phyloP scores from a whole-genome alignment of 2,888 invertebrate species.

The Ceraclea dissimilis region DNA sequence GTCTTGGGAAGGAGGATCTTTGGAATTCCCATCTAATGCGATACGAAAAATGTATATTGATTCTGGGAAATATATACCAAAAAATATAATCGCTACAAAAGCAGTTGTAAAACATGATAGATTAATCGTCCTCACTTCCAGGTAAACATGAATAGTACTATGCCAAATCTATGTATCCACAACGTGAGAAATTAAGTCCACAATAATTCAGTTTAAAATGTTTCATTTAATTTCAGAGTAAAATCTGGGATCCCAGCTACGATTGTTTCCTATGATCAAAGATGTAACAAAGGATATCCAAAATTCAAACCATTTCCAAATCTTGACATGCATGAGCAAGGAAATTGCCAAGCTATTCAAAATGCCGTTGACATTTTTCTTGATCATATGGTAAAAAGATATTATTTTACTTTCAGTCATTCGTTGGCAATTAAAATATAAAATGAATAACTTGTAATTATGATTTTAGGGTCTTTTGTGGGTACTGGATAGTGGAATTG shows the following conservation, averaged over 20 bases:
- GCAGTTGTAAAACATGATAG: slow-evolving; percentile 49
- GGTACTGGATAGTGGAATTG: slow-evolving; percentile 64
- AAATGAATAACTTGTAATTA: neutral
- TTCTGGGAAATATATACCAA: slow-evolving; percentile 46
- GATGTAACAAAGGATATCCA: slow-evolving; percentile 27
- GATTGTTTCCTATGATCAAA: slow-evolving; percentile 42
- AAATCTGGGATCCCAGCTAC: slow-evolving; percentile 61
- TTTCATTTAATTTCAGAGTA: slow-evolving; percentile 32
- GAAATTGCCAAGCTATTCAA: slow-evolving; percentile 56
- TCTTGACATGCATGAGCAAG: slow-evolving; percentile 56
- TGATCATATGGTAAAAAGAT: slow-evolving; percentile 8
- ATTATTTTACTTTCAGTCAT: neutral
- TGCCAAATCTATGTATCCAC: neutral
- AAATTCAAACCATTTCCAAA: slow-evolving; percentile 55
- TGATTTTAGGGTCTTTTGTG: slow-evolving; percentile 55
- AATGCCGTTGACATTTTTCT: slow-evolving; percentile 60
- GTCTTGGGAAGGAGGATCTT: slow-evolving; percentile 14
- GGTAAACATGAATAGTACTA: slow-evolving; percentile 31
- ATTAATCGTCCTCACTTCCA: slow-evolving; percentile 51
- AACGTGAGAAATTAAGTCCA: neutral
- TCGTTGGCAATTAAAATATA: neutral
- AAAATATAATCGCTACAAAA: slow-evolving; percentile 55
- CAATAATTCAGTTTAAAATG: neutral
- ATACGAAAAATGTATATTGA: slow-evolving; percentile 45
- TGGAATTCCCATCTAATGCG: slow-evolving; percentile 38